Evolutionary conservation across 2,888 invertebrate species (phyloP).

Genomic region (Ennomos quercinarius): DNA sequence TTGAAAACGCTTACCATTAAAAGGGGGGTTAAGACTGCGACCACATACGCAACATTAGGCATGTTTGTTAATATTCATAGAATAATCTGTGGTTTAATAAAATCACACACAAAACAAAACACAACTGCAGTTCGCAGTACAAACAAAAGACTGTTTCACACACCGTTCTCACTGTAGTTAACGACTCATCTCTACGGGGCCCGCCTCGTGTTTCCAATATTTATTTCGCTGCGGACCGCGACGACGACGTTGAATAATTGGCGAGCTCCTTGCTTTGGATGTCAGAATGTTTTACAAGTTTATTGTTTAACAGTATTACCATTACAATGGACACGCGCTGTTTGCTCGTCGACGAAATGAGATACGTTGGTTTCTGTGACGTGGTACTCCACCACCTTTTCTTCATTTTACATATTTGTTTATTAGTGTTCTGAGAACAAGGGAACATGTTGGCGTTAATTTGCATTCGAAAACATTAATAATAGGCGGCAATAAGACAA

Average conservation of each 20-base stretch:
- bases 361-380: slow-evolving; percentile 18
- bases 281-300: slow-evolving; percentile 48
- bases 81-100: not conserved
- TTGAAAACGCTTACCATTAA: slow-evolving; percentile 14
- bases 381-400: slow-evolving; percentile 1
- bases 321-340: slow-evolving; percentile 29
- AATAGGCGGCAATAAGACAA: not conserved
- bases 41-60: slow-evolving; percentile 16
- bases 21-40: slow-evolving; percentile 16
- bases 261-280: slow-evolving; percentile 48
- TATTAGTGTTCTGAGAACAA: slow-evolving; percentile 7
- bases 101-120: not conserved
- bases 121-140: slow-evolving; percentile 3
- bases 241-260: slow-evolving; percentile 51
- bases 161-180: slow-evolving; percentile 36
- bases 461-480: slow-evolving; percentile 5
- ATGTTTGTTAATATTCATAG: slow-evolving; percentile 6
- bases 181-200: slow-evolving; percentile 40
- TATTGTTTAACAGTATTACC: slow-evolving; percentile 25
- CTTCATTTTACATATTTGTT: slow-evolving; percentile 1
- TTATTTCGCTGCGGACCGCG: slow-evolving; percentile 55
- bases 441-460: not conserved
- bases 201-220: slow-evolving; percentile 41
- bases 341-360: slow-evolving; percentile 26
- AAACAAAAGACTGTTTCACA: slow-evolving; percentile 20